A percentile compares a stretch with the other conserved stretches of the same genome.
Evolutionary conservation across 2,113 vertebrate genomes (phyloP).

Genomic region (Isurus oxyrinchus): DNA sequence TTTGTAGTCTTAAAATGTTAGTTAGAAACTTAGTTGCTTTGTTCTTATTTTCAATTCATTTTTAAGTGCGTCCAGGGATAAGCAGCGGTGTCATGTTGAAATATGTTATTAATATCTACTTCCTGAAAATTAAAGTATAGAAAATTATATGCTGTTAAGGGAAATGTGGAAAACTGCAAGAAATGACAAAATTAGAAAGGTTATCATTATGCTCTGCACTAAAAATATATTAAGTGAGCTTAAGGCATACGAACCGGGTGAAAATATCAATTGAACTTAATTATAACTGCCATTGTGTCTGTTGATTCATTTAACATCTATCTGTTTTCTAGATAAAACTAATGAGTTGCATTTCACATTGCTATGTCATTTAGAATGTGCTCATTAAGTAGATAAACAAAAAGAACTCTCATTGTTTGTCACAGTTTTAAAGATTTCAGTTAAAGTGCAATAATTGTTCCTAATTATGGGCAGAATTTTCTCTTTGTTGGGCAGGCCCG

Average conservation of each 20-base stretch:
- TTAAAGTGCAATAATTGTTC: neutral
- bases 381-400: neutral
- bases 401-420: neutral
- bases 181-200: neutral
- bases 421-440: neutral
- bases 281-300: neutral
- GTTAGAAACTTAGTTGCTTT: neutral
- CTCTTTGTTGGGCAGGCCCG: too few relatives aligned
- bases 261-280: neutral
- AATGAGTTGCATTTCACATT: neutral
- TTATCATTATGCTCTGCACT: neutral
- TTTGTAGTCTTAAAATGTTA: neutral
- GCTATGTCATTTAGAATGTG: neutral
- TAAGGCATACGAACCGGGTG: neutral
- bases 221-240: neutral
- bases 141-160: constrained; percentile 3
- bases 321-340: neutral
- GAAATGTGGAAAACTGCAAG: neutral
- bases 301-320: neutral
- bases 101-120: neutral
- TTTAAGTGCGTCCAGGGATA: neutral
- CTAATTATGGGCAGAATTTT: neutral
- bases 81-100: neutral
- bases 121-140: neutral
- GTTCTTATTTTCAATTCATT: neutral